phyloP scores from a whole-genome alignment of 2,113 vertebrate genomes.

The Galeopterus variegatus region DNA sequence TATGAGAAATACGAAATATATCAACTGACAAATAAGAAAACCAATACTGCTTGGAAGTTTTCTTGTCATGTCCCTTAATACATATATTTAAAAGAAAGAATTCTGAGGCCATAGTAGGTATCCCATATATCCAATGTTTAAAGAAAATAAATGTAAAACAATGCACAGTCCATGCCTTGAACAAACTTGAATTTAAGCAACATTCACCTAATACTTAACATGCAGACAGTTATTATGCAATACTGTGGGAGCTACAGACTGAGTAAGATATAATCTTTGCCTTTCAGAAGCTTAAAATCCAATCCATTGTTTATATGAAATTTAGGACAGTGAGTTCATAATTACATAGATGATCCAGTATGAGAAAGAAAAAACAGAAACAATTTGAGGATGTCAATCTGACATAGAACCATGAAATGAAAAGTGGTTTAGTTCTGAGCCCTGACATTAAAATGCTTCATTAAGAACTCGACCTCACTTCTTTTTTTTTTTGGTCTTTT shows the following conservation, averaged over 20 bases:
- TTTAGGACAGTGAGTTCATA: neutral
- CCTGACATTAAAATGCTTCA: conserved; percentile 48
- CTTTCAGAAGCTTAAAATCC: conserved; percentile 39
- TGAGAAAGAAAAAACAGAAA: conserved; percentile 12
- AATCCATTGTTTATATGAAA: conserved; percentile 2
- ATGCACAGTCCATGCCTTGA: neutral
- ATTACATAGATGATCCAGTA: neutral
- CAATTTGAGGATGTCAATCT: conserved; percentile 12
- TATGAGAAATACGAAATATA: neutral
- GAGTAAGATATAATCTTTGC: neutral
- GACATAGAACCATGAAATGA: neutral
- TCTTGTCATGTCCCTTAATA: conserved; percentile 16
- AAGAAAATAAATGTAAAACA: conserved; percentile 15
- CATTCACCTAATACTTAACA: conserved; percentile 11
- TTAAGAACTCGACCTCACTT: conserved; percentile 46
- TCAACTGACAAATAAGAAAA: neutral
- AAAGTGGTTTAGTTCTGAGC: neutral
- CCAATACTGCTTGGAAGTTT: neutral
- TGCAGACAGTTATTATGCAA: neutral
- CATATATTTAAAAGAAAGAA: neutral
- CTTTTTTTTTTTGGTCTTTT: too few species aligned
- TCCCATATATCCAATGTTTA: neutral
- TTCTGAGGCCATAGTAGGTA: conserved; percentile 1
- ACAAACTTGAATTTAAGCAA: conserved; percentile 19
- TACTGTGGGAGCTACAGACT: neutral